Conservation (phyloP, 2,113 vertebrate genomes). For the Osmerus mordax region DNA sequence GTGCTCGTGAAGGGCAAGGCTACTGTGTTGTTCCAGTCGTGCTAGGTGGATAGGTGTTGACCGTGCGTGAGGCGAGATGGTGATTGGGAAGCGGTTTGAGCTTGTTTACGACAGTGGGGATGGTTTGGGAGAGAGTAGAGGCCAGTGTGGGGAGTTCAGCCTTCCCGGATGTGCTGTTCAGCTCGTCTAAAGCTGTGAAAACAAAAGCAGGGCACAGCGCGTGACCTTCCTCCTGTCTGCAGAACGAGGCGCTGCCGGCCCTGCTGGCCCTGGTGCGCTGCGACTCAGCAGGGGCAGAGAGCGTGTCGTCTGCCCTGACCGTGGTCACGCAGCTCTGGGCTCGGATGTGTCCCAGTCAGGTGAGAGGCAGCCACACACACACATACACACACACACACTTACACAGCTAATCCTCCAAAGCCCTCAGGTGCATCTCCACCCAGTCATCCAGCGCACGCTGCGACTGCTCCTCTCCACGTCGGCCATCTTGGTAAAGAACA, state of each 20-base stretch:
- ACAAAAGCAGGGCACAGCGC: no score
- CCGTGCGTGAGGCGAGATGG: no score
- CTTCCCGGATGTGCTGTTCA: no score
- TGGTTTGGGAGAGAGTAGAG: no score
- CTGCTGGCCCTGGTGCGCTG: constrained; percentile 69
- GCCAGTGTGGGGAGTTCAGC: no score
- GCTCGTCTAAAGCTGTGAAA: no score
- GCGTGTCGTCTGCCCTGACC: constrained; percentile 53
- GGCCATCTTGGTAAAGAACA: constrained; percentile 72
- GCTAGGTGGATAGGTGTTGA: no score
- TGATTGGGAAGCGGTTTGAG: no score
- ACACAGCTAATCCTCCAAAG: no score
- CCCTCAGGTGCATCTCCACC: constrained; percentile 74
- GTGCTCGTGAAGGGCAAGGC: background rate
- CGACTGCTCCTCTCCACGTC: constrained; percentile 77
- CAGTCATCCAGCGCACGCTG: constrained; percentile 72
- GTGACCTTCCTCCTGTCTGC: constrained; percentile 18
- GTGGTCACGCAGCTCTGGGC: constrained; percentile 76
- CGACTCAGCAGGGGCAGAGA: constrained; percentile 62
- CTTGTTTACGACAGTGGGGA: no score
- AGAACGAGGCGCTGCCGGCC: constrained; percentile 79
- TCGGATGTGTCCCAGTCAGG: constrained; percentile 77
- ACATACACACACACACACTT: background rate
- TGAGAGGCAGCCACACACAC: constrained; percentile 52
- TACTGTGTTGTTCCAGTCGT: constrained; percentile 2